Conservation (phyloP, 2,113 vertebrate species). For the Sapajus apella region DNA sequence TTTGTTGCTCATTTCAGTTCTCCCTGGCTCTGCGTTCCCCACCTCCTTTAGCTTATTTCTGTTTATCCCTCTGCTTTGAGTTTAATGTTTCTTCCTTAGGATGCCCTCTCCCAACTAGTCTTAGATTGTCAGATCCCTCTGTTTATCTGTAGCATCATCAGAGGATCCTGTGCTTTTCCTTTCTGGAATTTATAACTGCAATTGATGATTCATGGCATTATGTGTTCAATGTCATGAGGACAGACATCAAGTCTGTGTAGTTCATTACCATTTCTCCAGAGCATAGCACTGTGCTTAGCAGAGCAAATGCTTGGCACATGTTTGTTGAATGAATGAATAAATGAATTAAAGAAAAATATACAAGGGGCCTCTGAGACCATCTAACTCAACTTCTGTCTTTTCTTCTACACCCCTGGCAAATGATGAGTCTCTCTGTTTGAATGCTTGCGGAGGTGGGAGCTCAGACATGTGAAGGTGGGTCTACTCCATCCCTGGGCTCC, state of each 20-base stretch:
- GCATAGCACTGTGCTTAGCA: neutral
- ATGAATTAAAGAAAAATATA: neutral
- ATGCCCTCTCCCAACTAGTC: neutral
- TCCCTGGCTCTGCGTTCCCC: neutral
- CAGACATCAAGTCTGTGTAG: neutral
- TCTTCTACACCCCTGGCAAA: neutral
- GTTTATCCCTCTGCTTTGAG: neutral
- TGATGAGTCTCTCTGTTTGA: neutral
- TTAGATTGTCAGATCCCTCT: neutral
- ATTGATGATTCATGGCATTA: neutral
- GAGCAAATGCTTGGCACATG: neutral
- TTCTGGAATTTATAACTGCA: neutral
- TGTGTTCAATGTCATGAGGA: accelerated
- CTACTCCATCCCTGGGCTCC: neutral
- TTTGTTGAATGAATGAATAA: neutral
- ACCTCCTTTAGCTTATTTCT: neutral
- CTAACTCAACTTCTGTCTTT: neutral
- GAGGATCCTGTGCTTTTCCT: neutral
- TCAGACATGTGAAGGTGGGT: neutral
- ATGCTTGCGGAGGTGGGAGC: neutral
- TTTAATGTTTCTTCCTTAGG: neutral
- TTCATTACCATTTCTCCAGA: neutral
- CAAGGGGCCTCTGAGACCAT: neutral
- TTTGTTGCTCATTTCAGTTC: neutral
- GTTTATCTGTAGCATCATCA: neutral